A percentile compares a stretch with the other conserved stretches of the same genome.
Conservation (phyloP, 2,888 invertebrate species). For the Eumerus sabulonum region DNA sequence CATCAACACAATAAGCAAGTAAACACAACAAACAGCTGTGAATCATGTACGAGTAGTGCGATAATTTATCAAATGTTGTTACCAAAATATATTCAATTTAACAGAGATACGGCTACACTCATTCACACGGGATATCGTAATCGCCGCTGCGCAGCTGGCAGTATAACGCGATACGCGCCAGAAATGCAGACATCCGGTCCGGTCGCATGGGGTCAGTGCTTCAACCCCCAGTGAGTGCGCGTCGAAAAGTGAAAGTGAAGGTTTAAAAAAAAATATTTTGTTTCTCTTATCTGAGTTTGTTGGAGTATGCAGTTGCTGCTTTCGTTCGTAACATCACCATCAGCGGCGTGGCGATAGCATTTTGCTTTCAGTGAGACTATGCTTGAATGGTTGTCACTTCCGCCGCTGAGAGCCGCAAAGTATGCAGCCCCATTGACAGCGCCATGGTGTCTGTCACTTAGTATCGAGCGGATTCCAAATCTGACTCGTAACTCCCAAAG, state of each 20-base stretch:
- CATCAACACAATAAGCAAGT: conserved; percentile 10
- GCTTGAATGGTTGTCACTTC: conserved; percentile 6
- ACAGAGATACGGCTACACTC: no score
- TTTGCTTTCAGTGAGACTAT: background rate
- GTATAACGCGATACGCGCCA: background rate
- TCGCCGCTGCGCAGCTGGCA: no score
- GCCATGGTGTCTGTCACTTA: conserved; percentile 29
- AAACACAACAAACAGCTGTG: conserved; percentile 61
- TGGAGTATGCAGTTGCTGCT: background rate
- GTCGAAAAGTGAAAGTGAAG: conserved; percentile 4
- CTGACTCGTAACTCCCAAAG: conserved; percentile 8
- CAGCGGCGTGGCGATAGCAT: background rate
- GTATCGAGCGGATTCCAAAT: background rate
- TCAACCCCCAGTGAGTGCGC: background rate
- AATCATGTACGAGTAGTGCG: conserved; percentile 13
- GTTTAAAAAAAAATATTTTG: background rate
- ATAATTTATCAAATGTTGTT: conserved; percentile 2
- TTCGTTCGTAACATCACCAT: background rate
- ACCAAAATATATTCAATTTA: background rate
- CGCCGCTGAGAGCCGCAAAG: conserved; percentile 26
- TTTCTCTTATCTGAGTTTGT: background rate
- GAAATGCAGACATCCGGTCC: background rate
- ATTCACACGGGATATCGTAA: background rate
- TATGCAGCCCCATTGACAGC: conserved; percentile 43
- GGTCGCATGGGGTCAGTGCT: background rate